Evolutionary conservation across 2,888 invertebrate genomes (phyloP).

Genomic region (Nemotelus pantherinus): DNA sequence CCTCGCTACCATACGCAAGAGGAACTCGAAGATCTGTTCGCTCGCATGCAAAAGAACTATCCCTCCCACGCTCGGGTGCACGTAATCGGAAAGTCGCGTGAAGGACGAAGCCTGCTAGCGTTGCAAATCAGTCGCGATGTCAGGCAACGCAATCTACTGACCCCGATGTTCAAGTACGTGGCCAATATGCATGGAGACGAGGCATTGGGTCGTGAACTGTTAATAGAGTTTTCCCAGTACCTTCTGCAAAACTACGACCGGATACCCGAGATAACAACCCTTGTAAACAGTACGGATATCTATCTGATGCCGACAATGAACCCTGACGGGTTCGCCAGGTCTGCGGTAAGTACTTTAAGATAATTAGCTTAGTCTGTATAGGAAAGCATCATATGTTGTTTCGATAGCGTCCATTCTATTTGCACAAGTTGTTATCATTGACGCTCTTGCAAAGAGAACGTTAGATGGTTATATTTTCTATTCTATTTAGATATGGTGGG

Average conservation of each 20-base stretch:
- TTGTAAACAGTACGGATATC: constrained; percentile 88
- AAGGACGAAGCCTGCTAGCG: constrained; percentile 78
- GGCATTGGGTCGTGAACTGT: constrained; percentile 82
- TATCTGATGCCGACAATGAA: constrained; percentile 96
- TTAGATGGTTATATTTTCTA: too few species aligned
- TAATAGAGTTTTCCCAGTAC: constrained; percentile 84
- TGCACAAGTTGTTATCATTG: too few species aligned
- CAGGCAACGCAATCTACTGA: constrained; percentile 65
- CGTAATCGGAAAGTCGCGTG: constrained; percentile 83
- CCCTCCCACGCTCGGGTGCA: constrained; percentile 77
- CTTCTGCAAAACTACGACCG: constrained; percentile 78
- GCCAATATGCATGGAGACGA: constrained; percentile 98
- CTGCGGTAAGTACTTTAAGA: constrained; percentile 68
- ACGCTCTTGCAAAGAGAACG: too few species aligned
- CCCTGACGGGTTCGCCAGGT: constrained; percentile 92
- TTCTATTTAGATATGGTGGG: too few species aligned
- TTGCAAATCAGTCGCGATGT: constrained; percentile 78
- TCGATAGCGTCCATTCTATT: too few species aligned
- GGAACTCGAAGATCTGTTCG: constrained; percentile 73
- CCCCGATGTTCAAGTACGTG: constrained; percentile 91
- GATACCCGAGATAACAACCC: constrained; percentile 73
- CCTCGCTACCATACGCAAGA: constrained; percentile 76
- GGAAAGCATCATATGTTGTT: too few species aligned
- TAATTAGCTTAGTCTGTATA: neutral
- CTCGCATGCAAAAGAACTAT: constrained; percentile 70